Evolutionary conservation across 2,797 vertebrate genomes (phyloP), one percentile per base, ranked within the genome.

Genomic region (Rhinogobio ventralis): DNA sequence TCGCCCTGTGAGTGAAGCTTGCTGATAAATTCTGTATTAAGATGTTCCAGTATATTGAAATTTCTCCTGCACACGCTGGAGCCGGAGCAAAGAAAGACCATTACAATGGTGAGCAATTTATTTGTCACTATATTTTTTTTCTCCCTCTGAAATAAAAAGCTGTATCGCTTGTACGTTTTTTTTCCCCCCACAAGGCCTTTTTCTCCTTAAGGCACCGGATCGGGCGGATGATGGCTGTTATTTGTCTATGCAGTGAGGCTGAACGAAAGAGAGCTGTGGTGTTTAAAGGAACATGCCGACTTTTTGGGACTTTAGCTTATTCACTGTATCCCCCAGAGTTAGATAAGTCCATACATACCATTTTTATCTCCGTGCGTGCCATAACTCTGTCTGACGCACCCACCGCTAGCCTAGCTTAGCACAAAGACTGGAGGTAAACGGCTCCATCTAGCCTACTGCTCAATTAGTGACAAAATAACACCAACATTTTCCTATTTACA

Each of bases 231-330:
- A 91, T 87, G 81, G 91, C 91, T 86, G 89, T 93, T 95, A 94
- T 94, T 94, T 95, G 94, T 93, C 94, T 93, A 94, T 93, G 92
- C 94, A 93, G 90, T 92, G 92, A 94, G 92, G 94, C 94, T 91
- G 91, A 94, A 95, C 93, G 92, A 91, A 90, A 90, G 89, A 90
- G 90, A 81, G 64, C 66, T 82, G 67, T 78, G 77, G 89, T 91
- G 87, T 93, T 95, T 93, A n/a, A n/a, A n/a, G n/a, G n/a, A n/a
- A n/a, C n/a, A n/a, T n/a, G n/a, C n/a, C n/a, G n/a, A n/a, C n/a
- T n/a, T n/a, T n/a, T n/a, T n/a, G n/a, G n/a, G n/a, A n/a, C n/a
- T n/a, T n/a, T n/a, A n/a, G n/a, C n/a, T n/a, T n/a, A n/a, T n/a
- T n/a, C n/a, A n/a, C n/a, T n/a, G n/a, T n/a, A n/a, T n/a, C n/a